Evolutionary conservation across 2,797 vertebrate genomes (phyloP), one percentile per base, ranked within the genome.

Genomic region (Parotocinclus haroldoi): DNA sequence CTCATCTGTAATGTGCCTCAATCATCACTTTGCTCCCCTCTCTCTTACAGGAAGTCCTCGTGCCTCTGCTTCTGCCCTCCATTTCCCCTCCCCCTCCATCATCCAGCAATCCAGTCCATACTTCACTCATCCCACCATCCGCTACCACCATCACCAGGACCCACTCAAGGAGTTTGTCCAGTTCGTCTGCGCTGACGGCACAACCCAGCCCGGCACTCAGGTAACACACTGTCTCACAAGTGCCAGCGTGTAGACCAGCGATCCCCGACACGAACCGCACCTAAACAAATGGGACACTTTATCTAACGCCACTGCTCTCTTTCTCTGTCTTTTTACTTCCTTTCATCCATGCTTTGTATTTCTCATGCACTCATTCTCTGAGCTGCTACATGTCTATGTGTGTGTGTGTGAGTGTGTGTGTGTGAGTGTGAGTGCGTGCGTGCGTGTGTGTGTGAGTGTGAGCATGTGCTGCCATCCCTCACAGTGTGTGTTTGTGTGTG

Each of bases 101-200:
- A 96, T 97, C 85, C 95, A 97, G 90, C 95, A 97, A 87, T 94
- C 94, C 81, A 93, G 93, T 85, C 95, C 95, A 7, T 98, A 97
- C 85, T 97, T 96, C 87, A 92, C 95, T 69, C 95, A 96, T 87
- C 95, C 95, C 68, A 95, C 95, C 88, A 97, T 98, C 89, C 95
- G 95, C 82, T 98, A 97, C 89, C 94, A 96, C 85, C 95, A 96
- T 87, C 95, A 96, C 73, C 94, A 96, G 91, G 95, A 97, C 88
- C 95, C 95, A 7, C 93, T 98, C 84, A 97, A 98, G 91, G 95
- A 98, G 88, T 97, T 98, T 70, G 95, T 96, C 82, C 95, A 96
- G 91, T 96, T 98, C 71, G 95, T 97, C 88, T 97, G 95, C 88
- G 93, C 95, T 18, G 95, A 97, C 16, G 91, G 94, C 78, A 90